Evolutionary conservation across 2,797 vertebrate genomes (phyloP).

Genomic region (Cossypha caffra): DNA sequence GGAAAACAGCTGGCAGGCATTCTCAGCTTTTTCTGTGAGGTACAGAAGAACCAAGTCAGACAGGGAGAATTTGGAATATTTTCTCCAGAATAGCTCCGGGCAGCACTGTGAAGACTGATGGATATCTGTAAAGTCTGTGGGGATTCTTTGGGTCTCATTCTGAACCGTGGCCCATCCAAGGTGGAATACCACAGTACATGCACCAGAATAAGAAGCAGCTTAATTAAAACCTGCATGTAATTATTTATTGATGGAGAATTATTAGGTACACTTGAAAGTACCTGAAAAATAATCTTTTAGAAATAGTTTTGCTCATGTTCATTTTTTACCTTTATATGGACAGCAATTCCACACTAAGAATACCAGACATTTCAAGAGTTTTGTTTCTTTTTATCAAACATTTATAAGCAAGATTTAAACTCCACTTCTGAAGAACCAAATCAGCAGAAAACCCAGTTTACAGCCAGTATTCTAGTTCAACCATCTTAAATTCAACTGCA

Average conservation of each 20-base stretch:
- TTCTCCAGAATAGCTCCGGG: neutral
- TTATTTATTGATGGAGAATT: neutral
- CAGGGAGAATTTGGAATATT: neutral
- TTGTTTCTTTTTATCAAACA: neutral
- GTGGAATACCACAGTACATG: neutral
- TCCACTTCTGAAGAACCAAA: neutral
- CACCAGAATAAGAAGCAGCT: neutral
- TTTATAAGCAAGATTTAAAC: neutral
- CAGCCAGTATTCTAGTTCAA: neutral
- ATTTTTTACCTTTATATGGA: neutral
- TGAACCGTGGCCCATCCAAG: fast-evolving
- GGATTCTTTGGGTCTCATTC: neutral
- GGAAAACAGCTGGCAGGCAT: neutral
- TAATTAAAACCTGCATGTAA: neutral
- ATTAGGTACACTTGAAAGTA: neutral
- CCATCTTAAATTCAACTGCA: neutral
- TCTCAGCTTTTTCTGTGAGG: neutral
- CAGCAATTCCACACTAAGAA: neutral
- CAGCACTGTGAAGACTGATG: neutral
- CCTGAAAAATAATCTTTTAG: neutral
- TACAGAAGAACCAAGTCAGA: neutral
- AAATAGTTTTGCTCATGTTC: neutral
- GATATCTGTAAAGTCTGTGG: neutral
- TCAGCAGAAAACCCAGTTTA: neutral
- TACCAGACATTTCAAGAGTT: neutral